Conservation (phyloP, 2,113 vertebrate species). For the Synodontis membranacea region DNA sequence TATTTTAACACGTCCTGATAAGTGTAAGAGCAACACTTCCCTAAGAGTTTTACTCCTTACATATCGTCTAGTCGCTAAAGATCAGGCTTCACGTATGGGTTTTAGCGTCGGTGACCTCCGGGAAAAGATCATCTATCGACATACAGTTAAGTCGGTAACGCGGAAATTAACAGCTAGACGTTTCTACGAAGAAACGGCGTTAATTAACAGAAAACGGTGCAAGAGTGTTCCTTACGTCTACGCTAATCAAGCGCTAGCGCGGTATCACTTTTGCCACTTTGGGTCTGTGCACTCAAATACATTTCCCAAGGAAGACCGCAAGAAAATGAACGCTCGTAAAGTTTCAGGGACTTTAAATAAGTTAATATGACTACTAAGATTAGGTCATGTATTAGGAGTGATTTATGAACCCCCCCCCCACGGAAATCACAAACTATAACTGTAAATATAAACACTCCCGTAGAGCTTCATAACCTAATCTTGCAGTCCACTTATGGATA, state of each 20-base stretch:
- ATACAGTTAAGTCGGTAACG: not conserved
- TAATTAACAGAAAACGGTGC: not conserved
- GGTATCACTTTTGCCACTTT: not conserved
- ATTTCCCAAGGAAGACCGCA: not conserved
- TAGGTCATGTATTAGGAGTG: not conserved
- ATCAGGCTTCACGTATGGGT: not conserved
- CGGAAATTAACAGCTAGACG: not conserved
- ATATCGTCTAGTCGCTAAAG: conserved; percentile 4
- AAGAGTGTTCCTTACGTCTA: not conserved
- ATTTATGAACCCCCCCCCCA: not conserved
- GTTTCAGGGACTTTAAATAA: not conserved
- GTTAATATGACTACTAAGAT: not conserved
- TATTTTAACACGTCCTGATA: conserved; percentile 13
- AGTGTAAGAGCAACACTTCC: conserved; percentile 6
- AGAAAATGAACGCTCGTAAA: not conserved
- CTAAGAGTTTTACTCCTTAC: not conserved
- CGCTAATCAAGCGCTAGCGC: not conserved
- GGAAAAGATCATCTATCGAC: not conserved
- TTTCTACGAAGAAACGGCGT: not conserved
- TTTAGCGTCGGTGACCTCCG: not conserved
- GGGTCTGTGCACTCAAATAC: not conserved
- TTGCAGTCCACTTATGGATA: not conserved
- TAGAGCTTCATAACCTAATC: not conserved
- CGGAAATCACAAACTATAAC: not conserved
- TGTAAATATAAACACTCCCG: conserved; percentile 1